phyloP scores from a whole-genome alignment of 2,888 invertebrate genomes.

The Zaprionus bogoriensis region DNA sequence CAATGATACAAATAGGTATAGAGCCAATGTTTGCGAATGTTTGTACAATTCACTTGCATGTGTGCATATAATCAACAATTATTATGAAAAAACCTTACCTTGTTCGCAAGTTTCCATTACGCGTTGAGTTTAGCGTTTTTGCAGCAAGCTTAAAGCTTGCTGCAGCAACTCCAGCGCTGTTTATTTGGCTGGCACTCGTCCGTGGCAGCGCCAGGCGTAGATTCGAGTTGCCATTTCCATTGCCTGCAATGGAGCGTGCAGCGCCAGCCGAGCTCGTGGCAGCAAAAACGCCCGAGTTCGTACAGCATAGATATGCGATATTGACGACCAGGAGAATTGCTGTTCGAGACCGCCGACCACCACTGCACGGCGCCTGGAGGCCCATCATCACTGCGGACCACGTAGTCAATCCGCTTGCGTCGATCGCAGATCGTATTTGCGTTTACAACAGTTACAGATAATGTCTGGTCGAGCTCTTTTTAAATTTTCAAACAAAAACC shows the following conservation, averaged over 20 bases:
- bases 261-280: constrained; percentile 60
- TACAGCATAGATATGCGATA: constrained; percentile 11
- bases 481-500: neutral
- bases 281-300: constrained; percentile 39
- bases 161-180: constrained; percentile 68
- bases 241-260: constrained; percentile 74
- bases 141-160: constrained; percentile 79
- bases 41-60: neutral
- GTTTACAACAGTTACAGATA: constrained; percentile 11
- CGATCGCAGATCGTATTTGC: constrained; percentile 6
- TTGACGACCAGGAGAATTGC: constrained; percentile 41
- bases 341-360: constrained; percentile 33
- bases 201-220: constrained; percentile 84
- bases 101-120: constrained; percentile 82
- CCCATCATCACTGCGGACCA: constrained; percentile 42
- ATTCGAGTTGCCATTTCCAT: constrained; percentile 82
- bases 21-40: constrained; percentile 20
- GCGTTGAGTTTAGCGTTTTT: constrained; percentile 80
- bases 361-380: constrained; percentile 32
- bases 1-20: too few relatives aligned
- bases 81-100: constrained; percentile 74
- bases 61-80: neutral
- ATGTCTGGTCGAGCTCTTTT: constrained; percentile 5
- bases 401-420: constrained; percentile 22
- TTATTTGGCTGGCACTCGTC: constrained; percentile 85